A percentile compares a stretch with the other conserved stretches of the same genome.
phyloP scores from a whole-genome alignment of 2,888 invertebrate genomes.

The Alitta virens region DNA sequence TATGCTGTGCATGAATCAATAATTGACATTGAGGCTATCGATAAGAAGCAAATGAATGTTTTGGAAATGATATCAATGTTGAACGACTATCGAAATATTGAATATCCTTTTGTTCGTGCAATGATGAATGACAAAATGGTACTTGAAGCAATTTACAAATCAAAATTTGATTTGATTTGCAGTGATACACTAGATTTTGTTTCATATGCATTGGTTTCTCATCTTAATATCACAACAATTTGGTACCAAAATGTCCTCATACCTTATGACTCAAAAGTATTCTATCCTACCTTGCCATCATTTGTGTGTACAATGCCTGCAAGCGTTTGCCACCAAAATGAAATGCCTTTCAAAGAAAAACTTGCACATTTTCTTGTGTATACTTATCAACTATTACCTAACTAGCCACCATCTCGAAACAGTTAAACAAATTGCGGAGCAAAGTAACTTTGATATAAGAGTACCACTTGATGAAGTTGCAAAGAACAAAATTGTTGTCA shows the following conservation, averaged over 20 bases:
- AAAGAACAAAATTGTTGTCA: background rate
- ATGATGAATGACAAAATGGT: background rate
- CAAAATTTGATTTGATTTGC: background rate
- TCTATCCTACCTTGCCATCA: background rate
- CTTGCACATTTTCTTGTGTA: background rate
- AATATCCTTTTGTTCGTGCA: background rate
- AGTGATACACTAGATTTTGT: background rate
- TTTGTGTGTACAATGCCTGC: background rate
- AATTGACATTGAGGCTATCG: background rate
- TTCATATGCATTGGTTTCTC: background rate
- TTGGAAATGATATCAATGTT: background rate
- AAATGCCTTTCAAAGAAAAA: constrained; percentile 11
- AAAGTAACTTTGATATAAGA: background rate
- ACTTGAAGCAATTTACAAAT: background rate
- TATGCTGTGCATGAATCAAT: background rate
- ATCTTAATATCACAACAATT: background rate
- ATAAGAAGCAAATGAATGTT: no score
- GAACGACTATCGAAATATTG: background rate
- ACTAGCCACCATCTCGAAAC: no score
- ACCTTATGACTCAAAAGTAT: background rate
- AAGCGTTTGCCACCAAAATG: background rate
- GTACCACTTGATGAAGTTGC: background rate
- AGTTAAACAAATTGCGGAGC: background rate
- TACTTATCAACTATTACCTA: background rate
- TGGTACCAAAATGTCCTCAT: background rate